Evolutionary conservation across 2,797 vertebrate genomes (phyloP).

Genomic region (Lutjanus argentimaculatus): DNA sequence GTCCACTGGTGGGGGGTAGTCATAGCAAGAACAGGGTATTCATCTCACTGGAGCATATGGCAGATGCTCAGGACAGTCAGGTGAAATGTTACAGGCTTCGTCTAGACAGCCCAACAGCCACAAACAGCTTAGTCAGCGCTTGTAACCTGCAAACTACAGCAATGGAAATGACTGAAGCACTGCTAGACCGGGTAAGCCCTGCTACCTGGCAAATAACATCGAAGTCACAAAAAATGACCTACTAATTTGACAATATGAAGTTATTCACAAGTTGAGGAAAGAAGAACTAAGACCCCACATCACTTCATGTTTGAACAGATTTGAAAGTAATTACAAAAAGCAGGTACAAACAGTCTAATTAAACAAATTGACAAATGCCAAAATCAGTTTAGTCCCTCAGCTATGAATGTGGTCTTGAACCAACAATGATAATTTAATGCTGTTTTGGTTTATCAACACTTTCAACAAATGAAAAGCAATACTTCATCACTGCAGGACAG

Average conservation of each 20-base stretch:
- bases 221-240: background rate
- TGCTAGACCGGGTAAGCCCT: background rate
- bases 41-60: conserved; percentile 43
- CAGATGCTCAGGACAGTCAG: conserved; percentile 46
- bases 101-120: conserved; percentile 45
- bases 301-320: background rate
- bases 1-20: conserved; percentile 8
- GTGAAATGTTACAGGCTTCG: conserved; percentile 59
- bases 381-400: background rate
- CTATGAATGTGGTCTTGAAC: background rate
- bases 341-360: background rate
- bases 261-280: background rate
- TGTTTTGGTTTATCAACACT: background rate
- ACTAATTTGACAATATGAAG: background rate
- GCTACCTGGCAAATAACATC: conserved; percentile 2
- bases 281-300: background rate
- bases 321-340: background rate
- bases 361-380: conserved; percentile 4
- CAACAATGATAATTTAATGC: background rate
- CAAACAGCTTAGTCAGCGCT: conserved; percentile 48
- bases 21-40: conserved; percentile 9
- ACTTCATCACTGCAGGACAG: background rate
- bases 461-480: conserved; percentile 23
- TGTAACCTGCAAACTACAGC: conserved; percentile 19
- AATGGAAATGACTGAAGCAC: background rate